phyloP scores from a whole-genome alignment of 2,888 invertebrate genomes.

The Drosophila aldrichi region DNA sequence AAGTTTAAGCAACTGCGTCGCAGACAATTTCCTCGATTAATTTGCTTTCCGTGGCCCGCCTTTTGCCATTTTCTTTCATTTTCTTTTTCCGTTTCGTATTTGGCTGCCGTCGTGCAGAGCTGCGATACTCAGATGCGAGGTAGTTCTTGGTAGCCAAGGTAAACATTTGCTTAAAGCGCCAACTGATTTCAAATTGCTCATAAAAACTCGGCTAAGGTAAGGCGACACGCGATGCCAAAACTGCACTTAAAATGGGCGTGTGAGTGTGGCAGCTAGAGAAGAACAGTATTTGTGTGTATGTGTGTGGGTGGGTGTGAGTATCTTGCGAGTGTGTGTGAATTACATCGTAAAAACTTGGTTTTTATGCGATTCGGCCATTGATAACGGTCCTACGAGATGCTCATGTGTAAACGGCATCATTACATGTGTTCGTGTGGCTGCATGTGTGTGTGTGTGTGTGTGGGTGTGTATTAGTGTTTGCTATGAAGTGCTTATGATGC shows the following conservation, averaged over 20 bases:
- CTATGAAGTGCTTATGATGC: constrained; percentile 68
- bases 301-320: constrained; percentile 10
- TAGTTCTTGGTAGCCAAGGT: constrained; percentile 62
- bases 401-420: constrained; percentile 74
- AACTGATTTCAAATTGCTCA: constrained; percentile 76
- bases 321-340: constrained; percentile 63
- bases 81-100: constrained; percentile 69
- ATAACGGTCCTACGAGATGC: constrained; percentile 73
- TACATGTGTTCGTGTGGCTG: constrained; percentile 40
- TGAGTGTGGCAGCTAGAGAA: constrained; percentile 26
- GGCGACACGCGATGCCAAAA: constrained; percentile 50
- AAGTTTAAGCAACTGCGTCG: constrained; percentile 78
- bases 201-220: constrained; percentile 65
- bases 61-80: constrained; percentile 72
- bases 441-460: constrained; percentile 39
- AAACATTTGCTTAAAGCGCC: constrained; percentile 79
- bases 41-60: constrained; percentile 73
- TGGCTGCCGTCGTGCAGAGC: constrained; percentile 34
- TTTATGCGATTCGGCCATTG: constrained; percentile 76
- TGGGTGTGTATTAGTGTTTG: constrained; percentile 26
- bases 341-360: constrained; percentile 75
- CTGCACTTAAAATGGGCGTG: constrained; percentile 50
- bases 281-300: neutral
- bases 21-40: constrained; percentile 80
- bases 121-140: constrained; percentile 34